Evolutionary conservation across 2,888 invertebrate species (phyloP).

Genomic region (Unio pictorum): DNA sequence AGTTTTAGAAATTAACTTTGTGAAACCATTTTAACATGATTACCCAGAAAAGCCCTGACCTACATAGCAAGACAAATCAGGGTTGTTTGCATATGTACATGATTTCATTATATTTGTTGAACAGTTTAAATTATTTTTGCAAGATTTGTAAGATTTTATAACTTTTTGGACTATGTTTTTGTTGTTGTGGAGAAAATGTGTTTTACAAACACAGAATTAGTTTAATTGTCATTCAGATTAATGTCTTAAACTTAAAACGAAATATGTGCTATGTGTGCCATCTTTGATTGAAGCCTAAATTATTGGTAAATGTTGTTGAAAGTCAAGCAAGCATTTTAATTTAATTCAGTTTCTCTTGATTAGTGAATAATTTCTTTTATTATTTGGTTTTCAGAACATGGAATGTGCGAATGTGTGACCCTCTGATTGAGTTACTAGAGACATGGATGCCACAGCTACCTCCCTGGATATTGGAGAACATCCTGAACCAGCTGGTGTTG

Average conservation of each 20-base stretch:
- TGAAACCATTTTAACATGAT: too few relatives aligned
- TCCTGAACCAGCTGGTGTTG: conserved; percentile 86
- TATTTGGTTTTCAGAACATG: conserved; percentile 74
- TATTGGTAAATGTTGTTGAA: neutral
- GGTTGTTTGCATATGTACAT: too few relatives aligned
- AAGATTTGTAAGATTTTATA: too few relatives aligned
- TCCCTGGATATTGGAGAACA: conserved; percentile 85
- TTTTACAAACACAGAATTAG: too few relatives aligned
- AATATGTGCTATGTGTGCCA: neutral
- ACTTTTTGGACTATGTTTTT: too few relatives aligned
- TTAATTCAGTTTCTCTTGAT: neutral
- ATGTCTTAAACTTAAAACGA: neutral
- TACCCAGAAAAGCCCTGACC: too few relatives aligned
- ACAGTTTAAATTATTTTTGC: too few relatives aligned
- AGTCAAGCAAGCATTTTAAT: neutral
- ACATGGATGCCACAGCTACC: conserved; percentile 87
- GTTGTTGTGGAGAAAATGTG: too few relatives aligned
- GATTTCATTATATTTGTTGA: too few relatives aligned
- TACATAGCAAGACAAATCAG: too few relatives aligned
- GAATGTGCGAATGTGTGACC: conserved; percentile 86
- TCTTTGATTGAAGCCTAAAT: neutral
- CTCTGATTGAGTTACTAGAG: conserved; percentile 85
- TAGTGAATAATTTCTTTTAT: neutral
- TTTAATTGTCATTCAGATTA: too few relatives aligned
- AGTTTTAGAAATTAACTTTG: too few relatives aligned